Evolutionary conservation across 2,888 invertebrate species (phyloP), one percentile per base, ranked within the genome.

Genomic region (Onchidella celtica): DNA sequence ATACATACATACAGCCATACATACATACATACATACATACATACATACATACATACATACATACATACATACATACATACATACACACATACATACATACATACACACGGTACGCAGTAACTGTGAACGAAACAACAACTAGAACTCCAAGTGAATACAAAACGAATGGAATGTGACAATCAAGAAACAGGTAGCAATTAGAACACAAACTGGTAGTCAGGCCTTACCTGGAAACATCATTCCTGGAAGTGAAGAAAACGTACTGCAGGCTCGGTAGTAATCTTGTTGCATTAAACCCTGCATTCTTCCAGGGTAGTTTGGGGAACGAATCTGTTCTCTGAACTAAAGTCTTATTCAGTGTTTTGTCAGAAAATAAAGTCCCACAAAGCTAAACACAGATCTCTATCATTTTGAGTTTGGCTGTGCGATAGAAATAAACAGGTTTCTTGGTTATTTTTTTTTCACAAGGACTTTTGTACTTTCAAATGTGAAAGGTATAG

Each of bases 181-280:
- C n/a, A n/a, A n/a, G n/a, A n/a, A n/a, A n/a, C n/a, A n/a, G n/a
- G n/a, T n/a, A n/a, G n/a, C n/a, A n/a, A n/a, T n/a, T n/a, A n/a
- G n/a, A n/a, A n/a, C n/a, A n/a, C n/a, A n/a, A n/a, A n/a, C n/a
- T n/a, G n/a, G n/a, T n/a, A n/a, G n/a, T n/a, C n/a, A n/a, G n/a
- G n/a, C 3, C 57, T 61, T 47, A 81, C 81, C 81, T 69, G 81
- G 47, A 61, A 81, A 75, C 81, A 81, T 75, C 81, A 81, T 81
- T 21, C 75, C 81, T 27, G 81, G 81, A n/a, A 81, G 75, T 3
- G 81, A 81, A 11, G 81, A 61, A 9, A 81, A 73, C 14, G 81
- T 81, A 36, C 81, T 81, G 66, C 81, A 81, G 38, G 81, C 81
- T 36, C 81, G 32, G 81, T 81, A 81, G 36, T 81, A 81, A 24